Percentiles rank a stretch among this genome's conserved stretches.
Evolutionary conservation across 2,113 vertebrate species (phyloP).

Genomic region (Syngnathus typhle): DNA sequence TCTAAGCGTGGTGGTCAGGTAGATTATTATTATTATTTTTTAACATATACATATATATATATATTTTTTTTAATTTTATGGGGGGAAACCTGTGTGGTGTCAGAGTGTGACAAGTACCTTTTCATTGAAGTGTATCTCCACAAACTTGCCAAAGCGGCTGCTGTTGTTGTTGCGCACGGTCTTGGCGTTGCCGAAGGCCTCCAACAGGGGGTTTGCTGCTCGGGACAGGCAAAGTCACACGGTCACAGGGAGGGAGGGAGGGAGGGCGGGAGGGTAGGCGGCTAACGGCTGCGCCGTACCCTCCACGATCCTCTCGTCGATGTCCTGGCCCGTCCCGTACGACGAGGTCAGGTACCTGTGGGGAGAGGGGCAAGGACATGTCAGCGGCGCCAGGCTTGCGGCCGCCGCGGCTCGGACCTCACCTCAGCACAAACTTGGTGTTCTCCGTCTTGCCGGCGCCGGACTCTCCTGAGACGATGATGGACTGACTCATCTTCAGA

Average conservation of each 20-base stretch:
- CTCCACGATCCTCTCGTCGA: constrained; percentile 96
- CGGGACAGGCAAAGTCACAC: not conserved
- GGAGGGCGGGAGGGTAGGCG: not conserved
- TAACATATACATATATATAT: no score
- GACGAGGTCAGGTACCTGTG: constrained; percentile 89
- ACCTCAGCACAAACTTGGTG: constrained; percentile 97
- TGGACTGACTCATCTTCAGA: constrained; percentile 95
- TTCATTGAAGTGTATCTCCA: constrained; percentile 96
- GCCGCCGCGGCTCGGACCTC: not conserved
- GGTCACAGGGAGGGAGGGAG: not conserved
- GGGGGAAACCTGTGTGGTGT: no score
- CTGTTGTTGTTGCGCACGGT: constrained; percentile 98
- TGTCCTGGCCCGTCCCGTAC: constrained; percentile 94
- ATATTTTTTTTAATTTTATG: no score
- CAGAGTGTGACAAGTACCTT: constrained; percentile 71
- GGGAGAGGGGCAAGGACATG: not conserved
- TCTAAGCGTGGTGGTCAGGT: constrained; percentile 61
- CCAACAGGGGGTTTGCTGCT: constrained; percentile 89
- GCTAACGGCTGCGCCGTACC: constrained; percentile 62
- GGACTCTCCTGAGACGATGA: constrained; percentile 96
- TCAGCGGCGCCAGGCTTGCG: not conserved
- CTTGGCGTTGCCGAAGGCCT: constrained; percentile 97
- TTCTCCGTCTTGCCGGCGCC: constrained; percentile 98
- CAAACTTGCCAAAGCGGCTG: constrained; percentile 97
- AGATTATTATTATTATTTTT: no score